These are phyloP conservation scores for Ophiothrix spiculata DNA, from an alignment of 35 echinoderm and acorn worm genomes.

Conservation along the genomic window DNA sequence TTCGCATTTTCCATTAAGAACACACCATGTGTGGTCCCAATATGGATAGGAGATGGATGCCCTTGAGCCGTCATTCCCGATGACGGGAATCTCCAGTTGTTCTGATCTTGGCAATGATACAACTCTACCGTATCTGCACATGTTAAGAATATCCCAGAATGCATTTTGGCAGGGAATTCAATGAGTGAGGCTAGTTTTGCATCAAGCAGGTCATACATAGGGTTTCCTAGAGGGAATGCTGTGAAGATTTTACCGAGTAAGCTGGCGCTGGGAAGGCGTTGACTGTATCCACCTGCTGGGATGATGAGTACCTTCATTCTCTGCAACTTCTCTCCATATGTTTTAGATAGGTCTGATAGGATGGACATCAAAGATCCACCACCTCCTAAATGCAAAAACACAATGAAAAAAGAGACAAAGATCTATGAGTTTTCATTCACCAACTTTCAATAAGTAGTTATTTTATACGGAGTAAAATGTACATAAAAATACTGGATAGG, in stretches of 20 bases:
- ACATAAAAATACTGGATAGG: too few relatives aligned
- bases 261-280: constrained; percentile 80
- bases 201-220: constrained; percentile 89
- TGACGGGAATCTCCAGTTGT: constrained; percentile 61
- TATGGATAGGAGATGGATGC: constrained; percentile 64
- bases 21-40: constrained; percentile 89
- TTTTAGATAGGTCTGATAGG: constrained; percentile 36
- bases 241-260: constrained; percentile 91
- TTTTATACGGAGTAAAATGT: too few relatives aligned
- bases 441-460: too few relatives aligned
- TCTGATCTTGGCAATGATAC: constrained; percentile 36
- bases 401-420: background rate
- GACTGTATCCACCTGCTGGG: constrained; percentile 89
- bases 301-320: constrained; percentile 73
- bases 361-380: constrained; percentile 88
- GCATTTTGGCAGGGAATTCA: constrained; percentile 82
- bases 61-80: constrained; percentile 85
- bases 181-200: constrained; percentile 76
- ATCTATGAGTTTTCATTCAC: too few relatives aligned
- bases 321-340: constrained; percentile 36
- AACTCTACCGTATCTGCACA: constrained; percentile 74
- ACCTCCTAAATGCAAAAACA: constrained; percentile 55
- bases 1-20: constrained; percentile 42
- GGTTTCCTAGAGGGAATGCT: constrained; percentile 75
- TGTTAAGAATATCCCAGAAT: constrained; percentile 71